Evolutionary conservation across 2,797 vertebrate species (phyloP).

Genomic region (Schizothorax lantsangensis): DNA sequence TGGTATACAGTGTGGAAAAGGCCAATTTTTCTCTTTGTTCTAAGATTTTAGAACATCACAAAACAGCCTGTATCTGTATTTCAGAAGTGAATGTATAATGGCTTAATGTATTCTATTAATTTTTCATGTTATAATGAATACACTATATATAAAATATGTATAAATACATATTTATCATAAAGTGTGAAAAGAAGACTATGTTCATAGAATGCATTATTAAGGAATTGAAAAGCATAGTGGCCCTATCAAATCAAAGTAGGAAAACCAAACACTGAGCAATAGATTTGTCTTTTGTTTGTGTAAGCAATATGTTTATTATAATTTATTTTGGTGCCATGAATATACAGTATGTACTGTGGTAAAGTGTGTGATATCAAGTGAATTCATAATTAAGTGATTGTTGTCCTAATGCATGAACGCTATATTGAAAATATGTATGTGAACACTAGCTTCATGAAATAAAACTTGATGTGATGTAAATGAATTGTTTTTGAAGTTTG

Average conservation of each 20-base stretch:
- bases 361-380: conserved; percentile 27
- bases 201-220: not conserved
- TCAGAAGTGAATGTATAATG: not conserved
- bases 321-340: not conserved
- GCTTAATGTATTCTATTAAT: conserved; percentile 5
- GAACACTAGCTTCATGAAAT: conserved; percentile 19
- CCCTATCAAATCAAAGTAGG: not conserved
- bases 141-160: not conserved
- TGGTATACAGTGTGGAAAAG: not conserved
- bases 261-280: not conserved
- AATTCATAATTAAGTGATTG: conserved; percentile 26
- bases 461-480: conserved; percentile 2
- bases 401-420: conserved; percentile 56
- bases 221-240: conserved; percentile 16
- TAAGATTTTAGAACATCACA: not conserved
- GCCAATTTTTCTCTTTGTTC: not conserved
- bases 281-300: not conserved
- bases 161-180: not conserved
- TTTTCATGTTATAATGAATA: not conserved
- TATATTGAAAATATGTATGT: conserved; percentile 24
- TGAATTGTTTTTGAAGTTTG: not conserved
- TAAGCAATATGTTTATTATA: too few relatives aligned
- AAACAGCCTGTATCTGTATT: not conserved
- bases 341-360: not conserved
- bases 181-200: conserved; percentile 36